Percentiles rank a stretch among this genome's conserved stretches.
phyloP scores from a whole-genome alignment of 2,888 invertebrate species.

The Acleris laterana region DNA sequence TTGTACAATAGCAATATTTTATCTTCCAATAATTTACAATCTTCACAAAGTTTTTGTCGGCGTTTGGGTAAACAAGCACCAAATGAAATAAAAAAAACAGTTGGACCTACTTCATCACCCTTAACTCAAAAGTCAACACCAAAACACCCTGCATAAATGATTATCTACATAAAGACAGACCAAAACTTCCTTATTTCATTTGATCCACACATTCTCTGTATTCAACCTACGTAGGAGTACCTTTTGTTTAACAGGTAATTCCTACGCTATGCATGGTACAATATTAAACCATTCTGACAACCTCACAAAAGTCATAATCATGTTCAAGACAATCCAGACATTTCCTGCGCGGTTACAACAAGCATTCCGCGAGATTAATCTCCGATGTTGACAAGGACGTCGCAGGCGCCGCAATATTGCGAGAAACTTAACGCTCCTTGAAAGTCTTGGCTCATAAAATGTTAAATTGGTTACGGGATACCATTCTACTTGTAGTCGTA shows the following conservation, averaged over 20 bases:
- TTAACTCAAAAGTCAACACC: no score
- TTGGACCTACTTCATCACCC: no score
- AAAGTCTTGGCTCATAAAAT: conserved; percentile 6
- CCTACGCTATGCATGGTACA: neutral
- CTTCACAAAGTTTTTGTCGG: no score
- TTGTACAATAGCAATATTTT: no score
- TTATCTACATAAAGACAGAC: no score
- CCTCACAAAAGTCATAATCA: neutral
- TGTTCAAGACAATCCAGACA: neutral
- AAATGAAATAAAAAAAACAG: no score
- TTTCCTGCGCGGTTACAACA: neutral
- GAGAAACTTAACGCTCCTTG: neutral
- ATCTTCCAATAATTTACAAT: no score
- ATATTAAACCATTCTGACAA: neutral
- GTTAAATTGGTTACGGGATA: neutral
- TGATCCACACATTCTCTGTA: no score
- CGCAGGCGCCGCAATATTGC: conserved; percentile 5
- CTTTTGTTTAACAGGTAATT: neutral
- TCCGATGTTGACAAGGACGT: neutral
- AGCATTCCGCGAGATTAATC: conserved; percentile 4
- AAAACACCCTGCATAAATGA: no score
- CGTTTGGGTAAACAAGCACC: no score
- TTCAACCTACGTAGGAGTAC: no score
- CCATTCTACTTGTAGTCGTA: neutral
- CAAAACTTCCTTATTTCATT: no score